Percentiles rank a stretch among this genome's conserved stretches.
phyloP scores from a whole-genome alignment of 2,113 vertebrate species.

The Urocynchramus pylzowi region DNA sequence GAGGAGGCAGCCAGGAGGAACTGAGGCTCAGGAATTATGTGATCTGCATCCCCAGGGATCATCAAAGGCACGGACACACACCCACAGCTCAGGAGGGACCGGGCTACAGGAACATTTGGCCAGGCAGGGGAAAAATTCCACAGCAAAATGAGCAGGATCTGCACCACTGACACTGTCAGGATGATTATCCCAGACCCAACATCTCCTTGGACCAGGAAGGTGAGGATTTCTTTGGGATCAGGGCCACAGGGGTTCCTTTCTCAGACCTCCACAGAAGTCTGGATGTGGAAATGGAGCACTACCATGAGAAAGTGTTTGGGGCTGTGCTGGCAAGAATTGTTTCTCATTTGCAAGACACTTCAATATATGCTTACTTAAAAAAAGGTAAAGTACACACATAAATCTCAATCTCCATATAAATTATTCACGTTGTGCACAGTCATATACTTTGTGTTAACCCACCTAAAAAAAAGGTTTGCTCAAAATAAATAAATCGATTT shows the following conservation, averaged over 20 bases:
- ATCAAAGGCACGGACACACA: background rate
- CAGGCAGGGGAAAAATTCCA: background rate
- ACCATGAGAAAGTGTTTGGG: background rate
- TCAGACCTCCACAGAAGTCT: background rate
- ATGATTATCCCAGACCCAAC: background rate
- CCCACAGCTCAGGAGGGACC: background rate
- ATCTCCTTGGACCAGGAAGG: background rate
- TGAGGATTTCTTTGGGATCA: background rate
- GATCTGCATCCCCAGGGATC: background rate
- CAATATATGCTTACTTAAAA: background rate
- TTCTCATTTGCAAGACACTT: background rate
- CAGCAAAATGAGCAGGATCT: fast-evolving
- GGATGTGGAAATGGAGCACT: background rate
- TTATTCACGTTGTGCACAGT: background rate
- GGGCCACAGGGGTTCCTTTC: background rate
- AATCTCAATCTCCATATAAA: background rate
- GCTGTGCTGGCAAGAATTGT: background rate
- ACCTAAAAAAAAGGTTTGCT: background rate
- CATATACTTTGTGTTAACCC: fast-evolving
- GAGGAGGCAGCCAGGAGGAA: background rate
- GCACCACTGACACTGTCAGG: fast-evolving
- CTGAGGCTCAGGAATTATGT: background rate
- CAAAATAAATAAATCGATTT: background rate
- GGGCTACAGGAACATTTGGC: background rate
- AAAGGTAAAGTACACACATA: background rate